Conservation (phyloP, 2,797 vertebrate species). For the Novumbra hubbsi region DNA sequence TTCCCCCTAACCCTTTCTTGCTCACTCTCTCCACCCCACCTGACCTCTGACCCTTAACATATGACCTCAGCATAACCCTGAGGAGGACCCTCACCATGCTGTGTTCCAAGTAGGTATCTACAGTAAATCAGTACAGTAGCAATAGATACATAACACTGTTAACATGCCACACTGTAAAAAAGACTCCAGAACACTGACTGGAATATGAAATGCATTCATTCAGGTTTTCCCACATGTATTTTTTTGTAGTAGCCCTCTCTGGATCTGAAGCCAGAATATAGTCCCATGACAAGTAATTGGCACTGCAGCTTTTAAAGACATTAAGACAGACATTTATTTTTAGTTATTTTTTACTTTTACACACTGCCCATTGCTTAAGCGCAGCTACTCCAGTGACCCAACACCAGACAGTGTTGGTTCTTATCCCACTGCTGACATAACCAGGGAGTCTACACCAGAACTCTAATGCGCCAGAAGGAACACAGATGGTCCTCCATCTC, state of each 20-base stretch:
- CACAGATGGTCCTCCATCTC: too few species aligned
- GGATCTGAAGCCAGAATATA: slow-evolving; percentile 19
- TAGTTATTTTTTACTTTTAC: too few species aligned
- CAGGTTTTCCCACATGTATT: slow-evolving; percentile 35
- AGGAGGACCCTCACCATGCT: slow-evolving; percentile 54
- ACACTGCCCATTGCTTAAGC: too few species aligned
- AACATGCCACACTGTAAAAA: slow-evolving; percentile 55
- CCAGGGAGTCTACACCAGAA: too few species aligned
- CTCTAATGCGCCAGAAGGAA: too few species aligned
- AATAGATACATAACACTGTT: slow-evolving; percentile 57
- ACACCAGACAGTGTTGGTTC: too few species aligned
- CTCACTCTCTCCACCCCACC: slow-evolving; percentile 17
- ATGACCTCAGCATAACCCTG: slow-evolving; percentile 32
- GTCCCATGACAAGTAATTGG: too few species aligned
- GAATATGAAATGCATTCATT: slow-evolving; percentile 64
- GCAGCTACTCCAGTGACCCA: too few species aligned
- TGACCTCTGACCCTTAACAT: slow-evolving; percentile 37
- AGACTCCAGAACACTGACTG: slow-evolving; percentile 54
- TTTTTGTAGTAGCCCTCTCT: slow-evolving; percentile 62
- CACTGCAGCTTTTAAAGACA: too few species aligned
- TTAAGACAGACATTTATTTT: too few species aligned
- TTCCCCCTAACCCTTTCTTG: slow-evolving; percentile 59
- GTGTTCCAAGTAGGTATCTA: slow-evolving; percentile 59
- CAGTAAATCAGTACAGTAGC: slow-evolving; percentile 40
- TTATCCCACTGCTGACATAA: too few species aligned